Base-by-base conservation (phyloP, 2,888 invertebrate species). In the Sussaba pulchella region DNA sequence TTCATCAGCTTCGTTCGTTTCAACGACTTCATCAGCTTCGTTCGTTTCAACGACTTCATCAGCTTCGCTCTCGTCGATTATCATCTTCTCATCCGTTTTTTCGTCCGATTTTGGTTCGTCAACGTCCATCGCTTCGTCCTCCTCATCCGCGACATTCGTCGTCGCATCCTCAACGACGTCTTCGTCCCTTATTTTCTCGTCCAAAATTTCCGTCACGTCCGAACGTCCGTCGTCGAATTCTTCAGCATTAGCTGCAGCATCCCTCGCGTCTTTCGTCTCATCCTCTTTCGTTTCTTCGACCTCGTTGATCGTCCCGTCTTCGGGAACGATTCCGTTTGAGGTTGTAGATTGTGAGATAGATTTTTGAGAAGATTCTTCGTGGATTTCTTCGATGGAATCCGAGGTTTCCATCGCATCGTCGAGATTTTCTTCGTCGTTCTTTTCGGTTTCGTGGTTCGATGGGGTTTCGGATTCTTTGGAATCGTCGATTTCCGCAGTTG, bases 111-210 rank as follows among this genome's bases (percentile, higher is more conserved):
- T n/a, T n/a, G n/a, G n/a, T n/a, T n/a, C n/a, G 43, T 76, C 79
- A 19, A 70, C 67, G 14, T 41, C 81, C 26, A 69, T 74, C 17
- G 26, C 78, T 9, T 78, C 77, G 0, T 74, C 74, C 1, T 67
- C 77, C 1, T 73, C 24, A 9, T 31, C n/a, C 2, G 45, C 43
- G 17, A 21, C 21, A 0, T 19, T 17, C 9, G 31, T 12, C 0
- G 39, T 10, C 10, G 19, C 41, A 39, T 2, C 19, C 14, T 26
- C 26, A 8, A n/a, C n/a, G n/a, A n/a, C n/a, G n/a, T n/a, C n/a
- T n/a, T n/a, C n/a, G n/a, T n/a, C n/a, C n/a, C n/a, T n/a, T n/a
- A n/a, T n/a, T n/a, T n/a, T n/a, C n/a, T n/a, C n/a, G n/a, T n/a
- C n/a, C n/a, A n/a, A n/a, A n/a, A n/a, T n/a, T n/a, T n/a, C n/a